A percentile compares a stretch with the other conserved stretches of the same genome.
phyloP scores from a whole-genome alignment of 2,113 vertebrate species.

The Pipra filicauda region DNA sequence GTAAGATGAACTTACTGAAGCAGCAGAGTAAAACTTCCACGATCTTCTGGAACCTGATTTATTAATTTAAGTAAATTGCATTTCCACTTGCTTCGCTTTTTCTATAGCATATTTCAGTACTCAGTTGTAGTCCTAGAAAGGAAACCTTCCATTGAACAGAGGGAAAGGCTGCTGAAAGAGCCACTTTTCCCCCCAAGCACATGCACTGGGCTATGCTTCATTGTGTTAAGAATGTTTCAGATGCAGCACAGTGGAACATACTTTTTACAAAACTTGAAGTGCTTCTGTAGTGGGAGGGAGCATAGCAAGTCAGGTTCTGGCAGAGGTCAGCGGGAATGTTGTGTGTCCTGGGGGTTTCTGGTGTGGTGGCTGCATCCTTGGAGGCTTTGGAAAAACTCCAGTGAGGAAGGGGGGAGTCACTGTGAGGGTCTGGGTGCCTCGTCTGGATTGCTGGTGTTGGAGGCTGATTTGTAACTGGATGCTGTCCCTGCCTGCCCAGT shows the following conservation, averaged over 20 bases:
- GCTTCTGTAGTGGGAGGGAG: rapidly evolving
- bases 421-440: neutral
- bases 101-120: neutral
- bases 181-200: neutral
- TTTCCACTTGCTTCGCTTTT: neutral
- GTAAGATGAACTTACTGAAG: neutral
- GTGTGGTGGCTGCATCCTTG: neutral
- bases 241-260: rapidly evolving
- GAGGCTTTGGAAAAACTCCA: neutral
- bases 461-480: neutral
- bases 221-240: neutral
- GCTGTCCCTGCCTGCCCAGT: neutral
- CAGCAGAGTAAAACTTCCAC: neutral
- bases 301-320: rapidly evolving
- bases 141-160: neutral
- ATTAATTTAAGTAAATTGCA: neutral
- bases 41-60: rapidly evolving
- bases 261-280: neutral
- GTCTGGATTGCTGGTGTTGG: rapidly evolving
- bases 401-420: neutral
- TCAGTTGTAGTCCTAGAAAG: neutral
- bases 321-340: rapidly evolving
- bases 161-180: neutral
- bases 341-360: neutral
- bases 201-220: neutral